Percentiles rank a stretch among this genome's conserved stretches.
phyloP scores from a whole-genome alignment of 2,797 vertebrate species.

The Galagoides demidoff region DNA sequence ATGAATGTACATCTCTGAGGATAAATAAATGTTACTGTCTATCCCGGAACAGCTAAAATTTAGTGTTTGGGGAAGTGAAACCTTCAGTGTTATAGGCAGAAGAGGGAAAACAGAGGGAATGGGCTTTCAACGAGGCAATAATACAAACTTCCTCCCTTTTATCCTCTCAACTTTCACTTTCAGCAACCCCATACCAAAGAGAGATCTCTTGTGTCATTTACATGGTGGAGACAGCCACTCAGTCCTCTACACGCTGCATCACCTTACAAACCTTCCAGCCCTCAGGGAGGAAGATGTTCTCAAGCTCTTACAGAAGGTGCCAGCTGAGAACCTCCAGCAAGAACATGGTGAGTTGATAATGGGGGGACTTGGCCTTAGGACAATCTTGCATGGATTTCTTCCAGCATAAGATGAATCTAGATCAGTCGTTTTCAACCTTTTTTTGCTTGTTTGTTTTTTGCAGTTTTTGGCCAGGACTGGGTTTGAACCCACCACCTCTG shows the following conservation, averaged over 20 bases:
- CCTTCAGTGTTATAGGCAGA: neutral
- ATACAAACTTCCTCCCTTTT: constrained; percentile 15
- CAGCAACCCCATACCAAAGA: constrained; percentile 90
- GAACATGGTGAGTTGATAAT: constrained; percentile 80
- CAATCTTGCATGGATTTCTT: neutral
- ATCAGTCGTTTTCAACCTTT: too few species aligned
- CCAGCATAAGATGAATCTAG: neutral
- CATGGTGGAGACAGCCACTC: constrained; percentile 95
- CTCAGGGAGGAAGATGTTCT: constrained; percentile 93
- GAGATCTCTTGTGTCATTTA: constrained; percentile 92
- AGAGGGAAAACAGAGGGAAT: constrained; percentile 8
- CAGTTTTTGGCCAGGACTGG: too few species aligned
- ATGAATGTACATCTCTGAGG: neutral
- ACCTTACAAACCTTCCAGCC: constrained; percentile 92
- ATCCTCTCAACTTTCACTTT: constrained; percentile 65
- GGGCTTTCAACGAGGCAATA: neutral
- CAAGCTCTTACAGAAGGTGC: constrained; percentile 91
- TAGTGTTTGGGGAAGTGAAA: constrained; percentile 34
- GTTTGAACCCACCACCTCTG: too few species aligned
- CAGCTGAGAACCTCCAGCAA: constrained; percentile 82
- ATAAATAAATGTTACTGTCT: neutral
- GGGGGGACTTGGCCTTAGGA: neutral
- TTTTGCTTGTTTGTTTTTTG: too few species aligned
- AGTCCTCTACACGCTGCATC: constrained; percentile 94
- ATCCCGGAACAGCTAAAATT: constrained; percentile 13